These are phyloP conservation scores for Mungos mungo DNA, from an alignment of 2,113 vertebrate genomes.

Conservation along the genomic window DNA sequence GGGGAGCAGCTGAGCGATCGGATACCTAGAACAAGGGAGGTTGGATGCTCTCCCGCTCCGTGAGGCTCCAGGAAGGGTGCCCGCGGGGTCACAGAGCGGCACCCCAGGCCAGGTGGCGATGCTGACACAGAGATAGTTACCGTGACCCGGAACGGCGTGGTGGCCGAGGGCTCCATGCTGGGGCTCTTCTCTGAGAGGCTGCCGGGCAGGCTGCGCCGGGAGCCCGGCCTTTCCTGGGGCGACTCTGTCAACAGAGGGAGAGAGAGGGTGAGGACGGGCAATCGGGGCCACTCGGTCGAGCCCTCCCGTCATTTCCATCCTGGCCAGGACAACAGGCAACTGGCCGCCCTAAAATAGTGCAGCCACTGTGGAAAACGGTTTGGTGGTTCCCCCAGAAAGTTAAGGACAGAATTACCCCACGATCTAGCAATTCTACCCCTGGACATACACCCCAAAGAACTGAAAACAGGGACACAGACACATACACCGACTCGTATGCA, in stretches of 20 bases:
- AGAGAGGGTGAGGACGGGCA: neutral
- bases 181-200: slow-evolving; percentile 90
- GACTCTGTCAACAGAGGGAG: slow-evolving; percentile 89
- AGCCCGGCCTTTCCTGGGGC: slow-evolving; percentile 93
- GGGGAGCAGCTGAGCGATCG: slow-evolving; percentile 39
- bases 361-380: neutral
- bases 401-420: neutral
- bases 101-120: slow-evolving; percentile 59
- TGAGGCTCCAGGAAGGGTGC: slow-evolving; percentile 73
- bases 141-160: slow-evolving; percentile 95
- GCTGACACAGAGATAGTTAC: slow-evolving; percentile 84
- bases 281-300: neutral
- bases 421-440: neutral
- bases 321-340: neutral
- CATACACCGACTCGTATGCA: neutral
- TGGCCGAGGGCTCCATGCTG: slow-evolving; percentile 91
- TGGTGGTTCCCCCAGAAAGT: neutral
- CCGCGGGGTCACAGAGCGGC: slow-evolving; percentile 60
- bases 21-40: slow-evolving; percentile 78
- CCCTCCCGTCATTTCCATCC: neutral
- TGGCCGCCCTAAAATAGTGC: neutral
- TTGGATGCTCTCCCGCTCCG: slow-evolving; percentile 62
- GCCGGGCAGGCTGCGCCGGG: slow-evolving; percentile 94
- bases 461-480: neutral
- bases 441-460: neutral